A percentile compares a stretch with the other conserved stretches of the same genome.
phyloP scores from a whole-genome alignment of 2,113 vertebrate genomes.

The Pseudolaguvia tuberculata region DNA sequence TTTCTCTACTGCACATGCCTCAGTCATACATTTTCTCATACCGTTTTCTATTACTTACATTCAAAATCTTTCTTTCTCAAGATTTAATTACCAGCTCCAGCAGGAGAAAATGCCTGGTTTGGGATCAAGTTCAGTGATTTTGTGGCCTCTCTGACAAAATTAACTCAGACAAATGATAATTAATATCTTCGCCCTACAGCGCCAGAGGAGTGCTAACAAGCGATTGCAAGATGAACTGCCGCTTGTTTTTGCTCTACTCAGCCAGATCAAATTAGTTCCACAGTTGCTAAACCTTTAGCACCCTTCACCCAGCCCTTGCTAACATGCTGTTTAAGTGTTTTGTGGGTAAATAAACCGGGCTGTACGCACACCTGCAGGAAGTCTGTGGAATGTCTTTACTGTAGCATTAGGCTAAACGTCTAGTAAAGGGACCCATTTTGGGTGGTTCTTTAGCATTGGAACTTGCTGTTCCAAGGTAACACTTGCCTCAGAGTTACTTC shows the following conservation, averaged over 20 bases:
- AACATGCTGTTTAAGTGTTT: slow-evolving; percentile 14
- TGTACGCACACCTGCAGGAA: not conserved
- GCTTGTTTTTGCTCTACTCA: slow-evolving; percentile 30
- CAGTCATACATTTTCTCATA: not conserved
- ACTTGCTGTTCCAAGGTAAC: not conserved
- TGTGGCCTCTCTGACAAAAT: slow-evolving; percentile 49
- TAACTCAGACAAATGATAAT: slow-evolving; percentile 63
- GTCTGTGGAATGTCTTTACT: not conserved
- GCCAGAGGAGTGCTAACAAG: slow-evolving; percentile 48
- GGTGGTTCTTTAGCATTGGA: not conserved
- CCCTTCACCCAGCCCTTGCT: slow-evolving; percentile 4
- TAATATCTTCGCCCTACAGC: slow-evolving; percentile 62
- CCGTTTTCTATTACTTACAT: slow-evolving; percentile 3
- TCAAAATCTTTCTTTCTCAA: slow-evolving; percentile 3
- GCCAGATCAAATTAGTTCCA: slow-evolving; percentile 36
- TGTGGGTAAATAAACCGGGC: slow-evolving; percentile 18
- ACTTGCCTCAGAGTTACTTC: not conserved
- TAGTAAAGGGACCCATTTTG: not conserved
- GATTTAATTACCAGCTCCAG: slow-evolving; percentile 61
- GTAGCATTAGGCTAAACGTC: not conserved
- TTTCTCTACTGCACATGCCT: not conserved
- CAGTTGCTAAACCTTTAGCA: slow-evolving; percentile 30
- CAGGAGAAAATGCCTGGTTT: slow-evolving; percentile 50
- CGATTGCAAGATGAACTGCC: slow-evolving; percentile 19
- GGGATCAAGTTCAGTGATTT: slow-evolving; percentile 49